phyloP scores from a whole-genome alignment of 2,113 vertebrate species.

The Progne subis region DNA sequence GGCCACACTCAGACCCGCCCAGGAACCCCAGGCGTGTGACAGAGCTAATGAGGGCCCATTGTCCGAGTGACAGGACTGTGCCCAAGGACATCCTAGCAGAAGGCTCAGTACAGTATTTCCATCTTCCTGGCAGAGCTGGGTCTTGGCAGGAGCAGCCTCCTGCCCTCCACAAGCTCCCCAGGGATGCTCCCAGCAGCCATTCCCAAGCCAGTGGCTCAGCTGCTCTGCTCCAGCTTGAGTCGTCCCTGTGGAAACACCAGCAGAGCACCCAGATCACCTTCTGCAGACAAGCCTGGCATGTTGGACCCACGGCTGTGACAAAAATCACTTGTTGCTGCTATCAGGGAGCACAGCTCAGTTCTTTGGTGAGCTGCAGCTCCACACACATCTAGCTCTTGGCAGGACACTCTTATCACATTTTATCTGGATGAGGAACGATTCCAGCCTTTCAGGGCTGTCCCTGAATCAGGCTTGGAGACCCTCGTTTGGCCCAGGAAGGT shows the following conservation, averaged over 20 bases:
- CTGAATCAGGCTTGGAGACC: background rate
- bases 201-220: background rate
- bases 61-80: rapidly evolving
- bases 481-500: background rate
- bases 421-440: background rate
- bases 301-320: background rate
- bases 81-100: background rate
- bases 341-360: background rate
- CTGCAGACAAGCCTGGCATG: background rate
- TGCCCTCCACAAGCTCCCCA: background rate
- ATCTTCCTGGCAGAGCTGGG: background rate
- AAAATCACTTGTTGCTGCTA: background rate
- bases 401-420: background rate
- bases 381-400: rapidly evolving
- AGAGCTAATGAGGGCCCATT: background rate
- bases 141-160: background rate
- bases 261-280: no score
- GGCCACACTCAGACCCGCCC: rapidly evolving
- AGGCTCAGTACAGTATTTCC: background rate
- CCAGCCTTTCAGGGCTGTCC: background rate
- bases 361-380: background rate
- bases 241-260: background rate
- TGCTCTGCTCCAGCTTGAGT: rapidly evolving
- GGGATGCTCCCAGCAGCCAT: background rate
- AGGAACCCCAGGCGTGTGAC: rapidly evolving